Conservation (phyloP, 2,888 invertebrate species). For the Oligia latruncula region DNA sequence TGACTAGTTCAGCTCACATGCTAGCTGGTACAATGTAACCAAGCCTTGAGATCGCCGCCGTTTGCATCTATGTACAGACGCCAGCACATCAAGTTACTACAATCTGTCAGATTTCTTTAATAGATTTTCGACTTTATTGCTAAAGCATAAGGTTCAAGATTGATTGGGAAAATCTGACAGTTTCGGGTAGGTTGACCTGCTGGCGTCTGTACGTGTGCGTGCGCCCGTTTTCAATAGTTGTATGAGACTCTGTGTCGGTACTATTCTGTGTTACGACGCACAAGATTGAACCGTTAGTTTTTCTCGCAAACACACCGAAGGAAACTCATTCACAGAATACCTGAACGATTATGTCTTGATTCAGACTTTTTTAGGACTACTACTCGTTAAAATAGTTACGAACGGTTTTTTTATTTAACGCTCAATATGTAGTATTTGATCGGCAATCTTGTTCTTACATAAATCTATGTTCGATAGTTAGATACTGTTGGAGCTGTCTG, state of each 20-base stretch:
- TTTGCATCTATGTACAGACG: too few species aligned
- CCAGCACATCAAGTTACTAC: too few species aligned
- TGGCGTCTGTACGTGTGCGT: too few species aligned
- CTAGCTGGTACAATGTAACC: too few species aligned
- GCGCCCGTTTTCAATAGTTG: too few species aligned
- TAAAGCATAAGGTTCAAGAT: too few species aligned
- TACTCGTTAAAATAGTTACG: slow-evolving; percentile 66
- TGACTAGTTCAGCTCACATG: too few species aligned
- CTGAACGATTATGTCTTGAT: slow-evolving; percentile 64
- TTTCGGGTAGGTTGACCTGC: too few species aligned
- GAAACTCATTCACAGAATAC: slow-evolving; percentile 65
- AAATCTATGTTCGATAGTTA: slow-evolving; percentile 41
- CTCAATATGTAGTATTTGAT: slow-evolving; percentile 61
- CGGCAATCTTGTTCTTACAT: slow-evolving; percentile 56
- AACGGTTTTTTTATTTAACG: slow-evolving; percentile 54
- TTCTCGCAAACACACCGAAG: slow-evolving; percentile 59
- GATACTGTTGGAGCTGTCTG: slow-evolving; percentile 28
- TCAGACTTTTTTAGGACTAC: slow-evolving; percentile 53
- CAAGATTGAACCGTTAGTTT: slow-evolving; percentile 59
- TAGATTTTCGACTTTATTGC: too few species aligned
- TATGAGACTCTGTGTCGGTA: background rate
- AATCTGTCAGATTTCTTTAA: too few species aligned
- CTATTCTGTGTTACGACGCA: background rate
- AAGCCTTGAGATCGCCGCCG: too few species aligned
- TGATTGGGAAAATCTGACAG: too few species aligned